These are phyloP conservation scores for Sycophila sp. DNA, from an alignment of 1,140 invertebrate species.

Conservation along the genomic window DNA sequence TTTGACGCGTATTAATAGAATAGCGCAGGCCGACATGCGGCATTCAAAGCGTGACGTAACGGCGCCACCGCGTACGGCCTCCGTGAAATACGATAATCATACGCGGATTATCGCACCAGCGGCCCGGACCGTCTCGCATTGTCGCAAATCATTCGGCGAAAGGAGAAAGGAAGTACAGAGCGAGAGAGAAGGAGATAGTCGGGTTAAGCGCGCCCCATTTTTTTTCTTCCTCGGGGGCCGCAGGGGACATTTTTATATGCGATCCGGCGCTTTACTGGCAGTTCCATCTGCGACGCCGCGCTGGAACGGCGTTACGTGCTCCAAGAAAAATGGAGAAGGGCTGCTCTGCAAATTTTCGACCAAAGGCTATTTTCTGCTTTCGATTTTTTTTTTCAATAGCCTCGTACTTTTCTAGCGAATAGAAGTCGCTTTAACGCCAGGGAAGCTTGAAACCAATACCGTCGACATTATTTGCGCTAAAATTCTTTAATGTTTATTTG, in stretches of 20 bases:
- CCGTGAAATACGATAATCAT: conserved; percentile 12
- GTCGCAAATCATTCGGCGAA: too few species aligned
- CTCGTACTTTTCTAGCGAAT: not conserved
- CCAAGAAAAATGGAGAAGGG: too few species aligned
- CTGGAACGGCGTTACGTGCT: too few species aligned
- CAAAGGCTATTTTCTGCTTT: not conserved
- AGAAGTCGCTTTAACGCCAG: too few species aligned
- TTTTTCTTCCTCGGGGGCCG: not conserved
- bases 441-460: too few species aligned
- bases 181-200: too few species aligned
- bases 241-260: conserved; percentile 4
- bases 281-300: not conserved
- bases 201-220: not conserved
- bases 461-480: too few species aligned
- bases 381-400: not conserved
- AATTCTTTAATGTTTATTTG: too few species aligned
- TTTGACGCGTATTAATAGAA: not conserved
- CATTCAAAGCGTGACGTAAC: not conserved
- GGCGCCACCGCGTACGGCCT: too few species aligned
- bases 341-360: not conserved
- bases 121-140: too few species aligned
- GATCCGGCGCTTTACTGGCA: not conserved
- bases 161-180: too few species aligned
- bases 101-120: not conserved
- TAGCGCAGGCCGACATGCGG: not conserved